Base-by-base conservation (phyloP, 1,140 invertebrate species). In the Schmidtea mediterranea region DNA sequence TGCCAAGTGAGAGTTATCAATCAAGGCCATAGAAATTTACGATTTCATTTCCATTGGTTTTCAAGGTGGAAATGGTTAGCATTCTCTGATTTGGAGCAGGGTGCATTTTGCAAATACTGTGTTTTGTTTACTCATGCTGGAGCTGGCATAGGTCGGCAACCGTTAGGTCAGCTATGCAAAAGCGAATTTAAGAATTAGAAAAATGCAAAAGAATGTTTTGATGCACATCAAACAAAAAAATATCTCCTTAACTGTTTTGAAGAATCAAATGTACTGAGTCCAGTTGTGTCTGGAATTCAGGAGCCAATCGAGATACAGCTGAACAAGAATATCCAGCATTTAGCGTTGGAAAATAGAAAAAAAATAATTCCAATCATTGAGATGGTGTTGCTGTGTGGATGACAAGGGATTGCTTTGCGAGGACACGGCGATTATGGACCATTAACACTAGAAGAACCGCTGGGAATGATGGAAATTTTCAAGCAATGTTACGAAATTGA, bases 391-490 rank as follows among this genome's bases (percentile, higher is more conserved):
- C 24, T 36, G 6, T 48, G 46, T 48, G 46, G 46, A 48, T 9
- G 36, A 48, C 46, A 48, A 48, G 46, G 24, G 19, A 19, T 48
- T 5, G 6, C 22, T 48, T 48, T 48, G 19, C 22, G 46, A 36
- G 46, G 46, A 32, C 46, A 48, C 19, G 8, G 46, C 46, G 26
- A 48, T 48, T 48, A 2, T 36, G 46, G 46, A 48, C 46, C 46
- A 15, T 10, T 48, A 36, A 36, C 46, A 32, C 13, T 36, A 13
- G 46, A 48, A 48, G 46, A 48, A 36, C 46, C 46, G 19, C n/a
- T 24, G 46, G 36, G 26, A 48, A 48, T 15, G 46, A 48, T 48
- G 46, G 46, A n/a, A 48, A 48, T 48, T 48, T 48, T 21, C 23
- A 26, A 48, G 46, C 23, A 48, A 3, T 32, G 10, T 36, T 48